Conservation (phyloP, 2,113 vertebrate genomes). For the Cottus gobio region DNA sequence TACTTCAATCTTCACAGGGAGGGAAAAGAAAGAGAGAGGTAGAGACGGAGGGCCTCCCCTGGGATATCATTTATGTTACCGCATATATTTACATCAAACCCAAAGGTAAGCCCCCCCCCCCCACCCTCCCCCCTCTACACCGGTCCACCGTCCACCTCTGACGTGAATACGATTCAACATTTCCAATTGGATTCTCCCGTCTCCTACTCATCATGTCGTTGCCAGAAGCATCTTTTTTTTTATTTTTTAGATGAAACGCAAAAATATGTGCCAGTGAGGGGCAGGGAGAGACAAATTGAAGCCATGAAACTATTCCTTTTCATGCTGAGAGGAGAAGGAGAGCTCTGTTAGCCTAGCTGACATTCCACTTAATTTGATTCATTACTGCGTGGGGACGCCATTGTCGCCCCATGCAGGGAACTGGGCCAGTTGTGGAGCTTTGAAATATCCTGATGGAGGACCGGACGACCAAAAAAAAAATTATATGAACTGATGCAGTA, state of each 20-base stretch:
- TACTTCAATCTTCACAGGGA: conserved; percentile 59
- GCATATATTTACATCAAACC: conserved; percentile 64
- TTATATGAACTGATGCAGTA: conserved; percentile 14
- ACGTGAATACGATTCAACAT: conserved; percentile 48
- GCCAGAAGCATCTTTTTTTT: conserved; percentile 46
- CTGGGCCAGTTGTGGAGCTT: conserved; percentile 66
- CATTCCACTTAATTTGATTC: conserved; percentile 83
- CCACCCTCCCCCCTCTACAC: background rate
- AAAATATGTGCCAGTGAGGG: conserved; percentile 60
- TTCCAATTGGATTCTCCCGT: conserved; percentile 45
- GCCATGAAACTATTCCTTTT: conserved; percentile 72
- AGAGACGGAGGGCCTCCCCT: conserved; percentile 5
- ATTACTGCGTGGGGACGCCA: conserved; percentile 71
- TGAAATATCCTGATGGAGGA: conserved; percentile 62
- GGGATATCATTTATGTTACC: conserved; percentile 55
- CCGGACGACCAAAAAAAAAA: conserved; percentile 34
- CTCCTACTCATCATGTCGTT: conserved; percentile 26
- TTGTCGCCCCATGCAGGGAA: conserved; percentile 74
- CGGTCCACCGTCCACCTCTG: conserved; percentile 28
- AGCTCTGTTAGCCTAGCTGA: conserved; percentile 74
- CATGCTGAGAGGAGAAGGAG: conserved; percentile 70
- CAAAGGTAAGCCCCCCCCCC: conserved; percentile 11
- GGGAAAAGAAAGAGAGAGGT: background rate
- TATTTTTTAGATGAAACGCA: conserved; percentile 52
- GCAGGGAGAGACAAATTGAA: conserved; percentile 73